phyloP scores from a whole-genome alignment of 2,797 vertebrate genomes.

The Erpetoichthys calabaricus region DNA sequence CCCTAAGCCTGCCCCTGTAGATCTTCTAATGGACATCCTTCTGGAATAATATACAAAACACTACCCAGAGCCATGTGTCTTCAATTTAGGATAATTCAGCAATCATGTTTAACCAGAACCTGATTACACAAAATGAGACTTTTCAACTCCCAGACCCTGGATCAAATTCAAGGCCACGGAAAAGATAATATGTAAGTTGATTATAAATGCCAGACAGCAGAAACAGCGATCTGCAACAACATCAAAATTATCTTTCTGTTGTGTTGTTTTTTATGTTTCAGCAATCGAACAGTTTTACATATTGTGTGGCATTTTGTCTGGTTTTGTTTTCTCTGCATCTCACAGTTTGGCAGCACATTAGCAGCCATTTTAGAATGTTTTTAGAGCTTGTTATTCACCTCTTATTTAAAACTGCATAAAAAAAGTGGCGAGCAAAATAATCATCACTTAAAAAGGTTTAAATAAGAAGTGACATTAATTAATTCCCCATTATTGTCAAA shows the following conservation, averaged over 20 bases:
- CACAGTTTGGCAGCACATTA: too few species aligned
- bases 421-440: too few species aligned
- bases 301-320: too few species aligned
- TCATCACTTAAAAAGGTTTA: too few species aligned
- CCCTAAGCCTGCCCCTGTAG: constrained; percentile 54
- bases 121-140: constrained; percentile 70
- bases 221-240: constrained; percentile 30
- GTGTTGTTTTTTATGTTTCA: not conserved
- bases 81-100: constrained; percentile 70
- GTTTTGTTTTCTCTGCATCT: too few species aligned
- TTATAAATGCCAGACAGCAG: constrained; percentile 48
- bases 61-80: constrained; percentile 58
- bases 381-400: too few species aligned
- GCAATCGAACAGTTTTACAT: too few species aligned
- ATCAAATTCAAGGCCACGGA: constrained; percentile 49
- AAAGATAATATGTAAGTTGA: constrained; percentile 32
- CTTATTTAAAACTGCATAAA: too few species aligned
- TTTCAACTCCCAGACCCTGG: constrained; percentile 59
- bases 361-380: too few species aligned
- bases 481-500: too few species aligned
- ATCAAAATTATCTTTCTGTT: constrained; percentile 37
- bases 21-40: constrained; percentile 61
- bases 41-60: constrained; percentile 53
- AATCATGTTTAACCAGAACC: constrained; percentile 66
- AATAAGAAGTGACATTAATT: too few species aligned